Evolutionary conservation across 2,797 vertebrate genomes (phyloP).

Genomic region (Phataginus tricuspis): DNA sequence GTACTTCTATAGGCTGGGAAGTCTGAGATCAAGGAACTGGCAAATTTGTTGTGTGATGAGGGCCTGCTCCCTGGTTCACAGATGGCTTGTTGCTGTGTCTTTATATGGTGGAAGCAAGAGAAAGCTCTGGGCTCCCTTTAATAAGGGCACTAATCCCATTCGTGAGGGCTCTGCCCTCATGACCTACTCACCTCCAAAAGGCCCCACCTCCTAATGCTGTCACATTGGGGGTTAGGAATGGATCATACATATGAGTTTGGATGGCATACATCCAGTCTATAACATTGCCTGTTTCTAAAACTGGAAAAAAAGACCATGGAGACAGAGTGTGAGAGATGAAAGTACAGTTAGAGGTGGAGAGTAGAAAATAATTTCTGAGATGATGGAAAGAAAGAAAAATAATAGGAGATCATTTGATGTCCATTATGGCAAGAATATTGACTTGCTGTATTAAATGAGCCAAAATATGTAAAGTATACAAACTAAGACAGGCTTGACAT

Average conservation of each 20-base stretch:
- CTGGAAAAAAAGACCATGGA: background rate
- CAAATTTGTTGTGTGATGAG: too few relatives aligned
- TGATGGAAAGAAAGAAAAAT: background rate
- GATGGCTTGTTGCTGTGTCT: background rate
- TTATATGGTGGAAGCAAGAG: background rate
- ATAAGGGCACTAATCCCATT: background rate
- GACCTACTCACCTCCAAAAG: too few relatives aligned
- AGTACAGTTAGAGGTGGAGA: background rate
- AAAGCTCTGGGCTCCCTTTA: background rate
- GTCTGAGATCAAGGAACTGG: background rate
- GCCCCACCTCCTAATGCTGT: background rate
- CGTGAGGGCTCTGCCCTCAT: background rate
- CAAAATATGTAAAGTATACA: background rate
- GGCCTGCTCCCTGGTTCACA: background rate
- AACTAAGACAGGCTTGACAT: background rate
- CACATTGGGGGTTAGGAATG: background rate
- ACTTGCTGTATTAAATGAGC: background rate
- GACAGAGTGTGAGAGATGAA: background rate
- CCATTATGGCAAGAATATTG: background rate
- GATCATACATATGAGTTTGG: background rate
- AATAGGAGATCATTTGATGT: background rate
- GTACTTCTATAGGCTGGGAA: background rate
- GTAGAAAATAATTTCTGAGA: background rate
- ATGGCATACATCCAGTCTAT: background rate
- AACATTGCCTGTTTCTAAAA: background rate